Evolutionary conservation across 1,140 invertebrate genomes (phyloP), one percentile per base, ranked within the genome.

Genomic region (Armadillidium nasatum): DNA sequence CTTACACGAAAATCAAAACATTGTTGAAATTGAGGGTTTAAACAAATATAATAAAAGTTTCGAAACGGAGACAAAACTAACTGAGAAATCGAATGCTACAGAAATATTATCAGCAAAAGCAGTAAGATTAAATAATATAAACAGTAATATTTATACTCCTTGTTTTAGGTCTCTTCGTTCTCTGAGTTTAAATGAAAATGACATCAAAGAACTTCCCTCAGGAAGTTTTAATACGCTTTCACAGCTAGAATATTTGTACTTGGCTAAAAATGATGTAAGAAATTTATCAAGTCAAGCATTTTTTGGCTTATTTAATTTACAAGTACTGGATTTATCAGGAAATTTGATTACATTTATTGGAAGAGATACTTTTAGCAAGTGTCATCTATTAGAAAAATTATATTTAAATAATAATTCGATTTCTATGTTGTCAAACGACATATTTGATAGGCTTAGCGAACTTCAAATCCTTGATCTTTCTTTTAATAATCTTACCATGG

Each of bases 381-480:
- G 50, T 19, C 11, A 15, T 13, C 11, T 15, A 4, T 15, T 60
- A 19, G 50, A 60, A 60, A 89, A 92, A 82, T 86, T 95, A 70
- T 88, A 92, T 82, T 84, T 94, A 15, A 90, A 90, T 82, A 94
- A 94, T 82, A 94, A 94, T 83, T 91, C 91, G 0, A 85, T 94
- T 73, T 88, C 88, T 82, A 89, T 91, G 6, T 85, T 94, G 15
- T 90, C 90, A 6, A 90, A 91, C 0, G 91, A 91, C 1, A 82
- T 94, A 13, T 88, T 94, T 77, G 89, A 90, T 80, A 88, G 89
- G 11, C 86, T 95, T 77, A 89, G 91, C 75, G 88, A 92, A 81
- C 85, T 96, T 23, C 89, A 91, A 84, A 87, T 89, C n/a, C 85
- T 95, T 45, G 92, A 95, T 84, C 84, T 94, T 33, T 92, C 91